Base-by-base conservation (phyloP, 2,888 invertebrate species). In the Sarcophaga caerulescens region DNA sequence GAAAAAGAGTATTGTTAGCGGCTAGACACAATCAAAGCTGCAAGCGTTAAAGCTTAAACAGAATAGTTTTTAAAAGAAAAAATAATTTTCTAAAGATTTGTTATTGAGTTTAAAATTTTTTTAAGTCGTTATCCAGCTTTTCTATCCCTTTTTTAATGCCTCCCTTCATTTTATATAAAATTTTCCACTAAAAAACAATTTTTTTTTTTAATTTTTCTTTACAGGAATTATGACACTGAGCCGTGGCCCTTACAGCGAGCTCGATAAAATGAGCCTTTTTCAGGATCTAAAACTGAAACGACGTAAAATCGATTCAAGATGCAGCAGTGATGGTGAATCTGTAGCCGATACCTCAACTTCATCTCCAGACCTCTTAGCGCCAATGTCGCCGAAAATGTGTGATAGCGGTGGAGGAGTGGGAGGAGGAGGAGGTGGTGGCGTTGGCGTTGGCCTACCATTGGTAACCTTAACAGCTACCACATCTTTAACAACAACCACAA, bases 231-330 rank as follows among this genome's bases (percentile, higher is more conserved):
- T 97, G 97, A 97, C 97, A 97, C 97, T 97, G 96, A 97, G 97
- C 96, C 97, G 97, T 96, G 96, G 97, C 95, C 97, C 97, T 96
- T 97, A 97, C 96, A 93, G 93, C 95, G 97, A 97, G 96, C 97
- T 97, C 95, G 97, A 97, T 97, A 97, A 97, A 95, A 98, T 98
- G 98, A 98, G 98, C 97, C 97, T 98, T 95, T 98, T 98, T 95
- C 98, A 98, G 96, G 98, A 98, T 95, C 96, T 98, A 95, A 98
- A 98, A 95, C 95, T 98, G 94, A 98, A 98, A 96, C 96, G 98
- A 95, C 97, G 98, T 95, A 98, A 98, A 96, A 97, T 98, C 94
- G 98, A 98, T 95, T 98, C 98, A 94, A 96, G 98, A 95, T 97
- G 98, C 95, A 97, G 97, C 94, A 97, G 97, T 94, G 98, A 98